Percentiles rank a stretch among this genome's conserved stretches.
Conservation (phyloP, 2,113 vertebrate species). For the Fukomys damarensis region DNA sequence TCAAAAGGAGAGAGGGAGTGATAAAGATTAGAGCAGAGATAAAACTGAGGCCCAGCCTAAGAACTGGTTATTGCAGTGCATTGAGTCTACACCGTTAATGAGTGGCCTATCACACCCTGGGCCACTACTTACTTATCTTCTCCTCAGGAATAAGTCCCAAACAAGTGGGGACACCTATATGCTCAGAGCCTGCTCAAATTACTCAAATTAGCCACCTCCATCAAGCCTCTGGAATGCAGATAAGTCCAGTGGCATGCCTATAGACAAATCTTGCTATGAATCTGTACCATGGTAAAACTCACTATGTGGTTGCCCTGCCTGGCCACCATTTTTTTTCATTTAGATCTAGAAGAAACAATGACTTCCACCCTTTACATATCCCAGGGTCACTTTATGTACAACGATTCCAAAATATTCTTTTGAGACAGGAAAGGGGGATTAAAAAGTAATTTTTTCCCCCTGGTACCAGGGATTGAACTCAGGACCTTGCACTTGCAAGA, state of each 20-base stretch:
- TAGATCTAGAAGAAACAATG: not conserved
- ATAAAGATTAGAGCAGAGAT: not conserved
- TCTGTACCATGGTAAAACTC: not conserved
- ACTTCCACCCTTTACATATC: not conserved
- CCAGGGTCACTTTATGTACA: not conserved
- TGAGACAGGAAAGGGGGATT: not conserved
- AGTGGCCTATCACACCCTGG: too few species aligned
- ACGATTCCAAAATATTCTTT: not conserved
- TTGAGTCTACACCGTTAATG: not conserved
- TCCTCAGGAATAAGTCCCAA: not conserved
- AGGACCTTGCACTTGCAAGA: too few species aligned
- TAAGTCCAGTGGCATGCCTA: not conserved
- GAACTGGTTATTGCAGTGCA: not conserved
- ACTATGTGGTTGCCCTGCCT: not conserved
- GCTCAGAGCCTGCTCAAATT: not conserved
- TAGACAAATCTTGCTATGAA: not conserved
- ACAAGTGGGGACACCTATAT: not conserved
- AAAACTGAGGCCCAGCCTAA: not conserved
- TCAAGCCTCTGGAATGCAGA: not conserved
- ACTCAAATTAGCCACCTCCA: not conserved
- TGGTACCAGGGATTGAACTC: too few species aligned
- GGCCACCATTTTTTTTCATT: not conserved
- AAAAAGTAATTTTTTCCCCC: not conserved
- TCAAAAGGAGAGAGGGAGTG: not conserved
- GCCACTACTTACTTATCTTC: not conserved